phyloP scores from a whole-genome alignment of 2,797 vertebrate species.

The Poeciliopsis infans region DNA sequence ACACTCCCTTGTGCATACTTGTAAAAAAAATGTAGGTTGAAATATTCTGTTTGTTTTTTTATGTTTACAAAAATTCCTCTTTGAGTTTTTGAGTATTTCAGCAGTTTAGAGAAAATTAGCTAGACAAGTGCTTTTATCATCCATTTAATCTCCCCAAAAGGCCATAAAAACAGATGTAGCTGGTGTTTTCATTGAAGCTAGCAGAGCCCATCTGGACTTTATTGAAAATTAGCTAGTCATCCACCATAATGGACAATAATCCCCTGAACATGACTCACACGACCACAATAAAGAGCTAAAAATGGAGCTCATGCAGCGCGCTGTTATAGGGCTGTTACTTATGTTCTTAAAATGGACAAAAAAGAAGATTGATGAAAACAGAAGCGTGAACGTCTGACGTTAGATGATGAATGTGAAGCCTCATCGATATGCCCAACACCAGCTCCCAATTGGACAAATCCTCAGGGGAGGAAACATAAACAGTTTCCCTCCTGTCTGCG shows the following conservation, averaged over 20 bases:
- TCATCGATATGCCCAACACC: slow-evolving; percentile 14
- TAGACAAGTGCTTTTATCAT: slow-evolving; percentile 35
- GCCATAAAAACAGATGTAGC: slow-evolving; percentile 38
- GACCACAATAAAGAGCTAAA: slow-evolving; percentile 39
- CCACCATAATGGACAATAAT: slow-evolving; percentile 51
- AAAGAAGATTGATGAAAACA: slow-evolving; percentile 5
- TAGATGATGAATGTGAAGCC: slow-evolving; percentile 4
- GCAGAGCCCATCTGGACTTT: slow-evolving; percentile 51
- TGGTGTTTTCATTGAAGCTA: slow-evolving; percentile 33
- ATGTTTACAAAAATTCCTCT: background rate
- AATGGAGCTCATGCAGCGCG: slow-evolving; percentile 20
- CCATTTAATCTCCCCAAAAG: slow-evolving; percentile 14
- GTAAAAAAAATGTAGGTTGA: background rate
- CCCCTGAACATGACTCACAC: slow-evolving; percentile 25
- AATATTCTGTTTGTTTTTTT: background rate
- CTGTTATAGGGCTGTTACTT: slow-evolving; percentile 13
- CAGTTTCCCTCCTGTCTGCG: slow-evolving; percentile 48
- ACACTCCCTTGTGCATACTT: background rate
- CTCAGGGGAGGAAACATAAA: slow-evolving; percentile 41
- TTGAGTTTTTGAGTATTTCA: slow-evolving; percentile 7
- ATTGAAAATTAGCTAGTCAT: slow-evolving; percentile 50
- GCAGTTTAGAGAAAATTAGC: slow-evolving; percentile 41
- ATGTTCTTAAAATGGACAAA: slow-evolving; percentile 20
- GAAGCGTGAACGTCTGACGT: slow-evolving; percentile 16
- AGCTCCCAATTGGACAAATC: slow-evolving; percentile 43